Conservation (phyloP, 2,797 vertebrate genomes). For the Streptopelia turtur region DNA sequence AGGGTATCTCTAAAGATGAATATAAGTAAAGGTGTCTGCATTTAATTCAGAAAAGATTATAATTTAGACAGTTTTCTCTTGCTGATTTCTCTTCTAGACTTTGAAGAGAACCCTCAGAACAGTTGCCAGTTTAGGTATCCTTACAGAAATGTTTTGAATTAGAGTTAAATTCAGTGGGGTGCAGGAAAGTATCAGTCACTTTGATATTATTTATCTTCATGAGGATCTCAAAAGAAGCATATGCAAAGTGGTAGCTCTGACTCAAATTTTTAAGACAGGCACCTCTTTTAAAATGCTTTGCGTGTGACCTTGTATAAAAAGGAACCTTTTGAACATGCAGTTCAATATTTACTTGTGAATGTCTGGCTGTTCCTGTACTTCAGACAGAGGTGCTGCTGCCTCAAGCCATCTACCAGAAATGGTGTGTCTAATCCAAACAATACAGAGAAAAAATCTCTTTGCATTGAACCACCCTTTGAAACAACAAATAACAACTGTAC, state of each 20-base stretch:
- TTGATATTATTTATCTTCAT: not conserved
- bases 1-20: not conserved
- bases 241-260: not conserved
- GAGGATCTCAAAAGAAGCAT: not conserved
- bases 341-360: not conserved
- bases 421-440: fast-evolving
- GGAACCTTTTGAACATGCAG: not conserved
- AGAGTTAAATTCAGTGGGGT: not conserved
- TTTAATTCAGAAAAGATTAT: not conserved
- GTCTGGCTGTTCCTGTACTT: not conserved
- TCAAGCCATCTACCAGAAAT: not conserved
- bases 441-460: not conserved
- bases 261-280: not conserved
- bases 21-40: not conserved
- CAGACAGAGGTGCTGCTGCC: not conserved
- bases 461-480: not conserved
- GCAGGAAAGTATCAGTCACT: not conserved
- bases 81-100: not conserved
- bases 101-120: not conserved
- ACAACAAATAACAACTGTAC: not conserved
- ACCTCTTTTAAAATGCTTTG: not conserved
- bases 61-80: not conserved
- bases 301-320: not conserved
- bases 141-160: not conserved
- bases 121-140: not conserved